These are phyloP conservation scores for Leptoteleia sp. DNA, from an alignment of 1,140 invertebrate genomes.

Conservation along the genomic window DNA sequence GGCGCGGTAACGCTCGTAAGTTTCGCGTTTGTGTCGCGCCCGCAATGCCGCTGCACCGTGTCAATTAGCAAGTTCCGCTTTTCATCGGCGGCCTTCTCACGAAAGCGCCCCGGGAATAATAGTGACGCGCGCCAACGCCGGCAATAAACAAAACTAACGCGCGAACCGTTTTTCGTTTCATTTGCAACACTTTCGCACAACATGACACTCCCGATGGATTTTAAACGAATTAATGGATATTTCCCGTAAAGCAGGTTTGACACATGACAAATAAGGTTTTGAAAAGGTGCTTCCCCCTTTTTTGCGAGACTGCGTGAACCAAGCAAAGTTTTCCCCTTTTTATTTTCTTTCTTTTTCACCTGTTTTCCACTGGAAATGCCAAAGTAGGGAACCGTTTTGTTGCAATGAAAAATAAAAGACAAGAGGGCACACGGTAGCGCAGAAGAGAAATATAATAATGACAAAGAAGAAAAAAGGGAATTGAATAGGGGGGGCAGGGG, in stretches of 20 bases:
- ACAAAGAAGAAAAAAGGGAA: neutral
- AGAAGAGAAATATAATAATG: no score
- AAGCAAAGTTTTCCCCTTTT: no score
- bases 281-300: neutral
- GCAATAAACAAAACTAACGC: no score
- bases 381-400: no score
- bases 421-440: no score
- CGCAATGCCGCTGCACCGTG: slow-evolving; percentile 39
- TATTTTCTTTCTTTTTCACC: no score
- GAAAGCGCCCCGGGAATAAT: neutral
- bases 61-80: slow-evolving; percentile 27
- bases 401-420: no score
- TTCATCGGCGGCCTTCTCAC: neutral
- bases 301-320: slow-evolving; percentile 33
- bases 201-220: slow-evolving; percentile 8
- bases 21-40: slow-evolving; percentile 52
- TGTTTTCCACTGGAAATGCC: no score
- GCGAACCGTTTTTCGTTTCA: neutral
- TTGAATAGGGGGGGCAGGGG: no score
- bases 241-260: slow-evolving; percentile 34
- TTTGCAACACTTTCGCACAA: no score
- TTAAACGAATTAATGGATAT: slow-evolving; percentile 40
- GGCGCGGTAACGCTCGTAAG: slow-evolving; percentile 57
- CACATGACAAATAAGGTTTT: neutral
- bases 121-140: no score